Base-by-base conservation (phyloP, 2,888 invertebrate genomes). In the Acanthopleura granulata region DNA sequence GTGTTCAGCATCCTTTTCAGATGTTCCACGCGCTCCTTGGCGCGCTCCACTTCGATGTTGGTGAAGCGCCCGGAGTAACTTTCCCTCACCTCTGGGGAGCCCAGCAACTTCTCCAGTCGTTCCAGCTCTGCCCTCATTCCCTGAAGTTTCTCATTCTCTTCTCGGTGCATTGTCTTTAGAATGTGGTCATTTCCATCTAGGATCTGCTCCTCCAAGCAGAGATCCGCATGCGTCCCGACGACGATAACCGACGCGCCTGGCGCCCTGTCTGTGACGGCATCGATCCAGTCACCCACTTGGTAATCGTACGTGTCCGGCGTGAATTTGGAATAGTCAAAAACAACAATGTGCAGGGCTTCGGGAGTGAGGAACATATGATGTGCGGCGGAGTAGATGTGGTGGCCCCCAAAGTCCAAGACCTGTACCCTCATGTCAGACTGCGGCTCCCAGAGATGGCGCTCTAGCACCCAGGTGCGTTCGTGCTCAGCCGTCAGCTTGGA, bases 381-480 rank as follows among this genome's bases (percentile, higher is more conserved):
- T 11, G 87, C 87, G n/a, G 86, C 87, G n/a, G 86, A 86, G 77
- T 87, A 87, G 49, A 87, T 86, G 73, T 87, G 86, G 75, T 87
- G 87, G 3, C 87, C 87, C 0, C 87, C 87, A 82, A 87, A 87
- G 77, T 87, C 87, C 15, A 87, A 79, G 30, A 87, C 83, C 75
- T 80, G 87, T 22, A 87, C 83, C 22, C 86, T 74, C 15, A 86
- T 76, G n/a, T 83, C 81, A 0, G 85, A 83, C 66, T 86, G 85
- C 0, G 87, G 87, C 73, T 87, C 87, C 87, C 87, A 87, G 11
- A 87, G 80, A 74, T 86, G 86, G 51, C 86, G 80, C 70, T 87
- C 87, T 78, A 87, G 80, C 1, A 87, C 87, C 86, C 86, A 86
- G 1, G 87, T 87, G n/a, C 87, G 77, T 74, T 87, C 87, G 77